Evolutionary conservation across 1,140 invertebrate genomes (phyloP), one percentile per base, ranked within the genome.

Genomic region (Cardiocondyla obscurior): DNA sequence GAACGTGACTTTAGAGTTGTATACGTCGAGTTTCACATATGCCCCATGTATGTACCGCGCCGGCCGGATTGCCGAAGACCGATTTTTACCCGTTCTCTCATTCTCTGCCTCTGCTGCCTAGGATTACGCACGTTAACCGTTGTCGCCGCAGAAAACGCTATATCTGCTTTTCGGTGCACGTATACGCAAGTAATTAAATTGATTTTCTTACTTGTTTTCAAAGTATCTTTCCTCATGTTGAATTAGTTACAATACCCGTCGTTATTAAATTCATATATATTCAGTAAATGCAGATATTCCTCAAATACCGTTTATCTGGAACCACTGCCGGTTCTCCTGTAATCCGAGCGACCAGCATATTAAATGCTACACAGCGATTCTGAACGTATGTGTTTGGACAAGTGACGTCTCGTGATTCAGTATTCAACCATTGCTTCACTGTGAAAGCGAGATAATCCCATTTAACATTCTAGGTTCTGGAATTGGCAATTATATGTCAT

Each of bases 361-460:
- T 30, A 60, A 74, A 60, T 4, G 6, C 36, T 46, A 3, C 0
- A 44, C n/a, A 39, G 58, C 22, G 33, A 44, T 60, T 58, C 16
- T 12, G n/a, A 30, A 22, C 36, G n/a, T 19, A 12, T 16, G 36
- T 74, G 39, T 76, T 74, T 64, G n/a, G n/a, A 74, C 36, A 73
- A 60, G 16, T 74, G 57, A 74, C 5, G 55, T 19, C 7, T 42
- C 55, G 16, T 22, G 28, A 74, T 62, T 74, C 65, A 46, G n/a
- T 30, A 51, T 69, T 69, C 28, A 46, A 28, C 8, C 28, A 0
- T 22, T 46, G 28, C 16, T 16, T 25, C 4, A 28, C 22, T 51
- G 5, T 0, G 8, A 44, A 39, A 46, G 22, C 36, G 36, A 74
- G 12, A 62, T 39, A 22, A 22, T 74, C n/a, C 3, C n/a, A 42